Evolutionary conservation across 30 jellyfish, hydroid and myxozoan genomes (phyloP).

Genomic region (Turritopsis rubra): DNA sequence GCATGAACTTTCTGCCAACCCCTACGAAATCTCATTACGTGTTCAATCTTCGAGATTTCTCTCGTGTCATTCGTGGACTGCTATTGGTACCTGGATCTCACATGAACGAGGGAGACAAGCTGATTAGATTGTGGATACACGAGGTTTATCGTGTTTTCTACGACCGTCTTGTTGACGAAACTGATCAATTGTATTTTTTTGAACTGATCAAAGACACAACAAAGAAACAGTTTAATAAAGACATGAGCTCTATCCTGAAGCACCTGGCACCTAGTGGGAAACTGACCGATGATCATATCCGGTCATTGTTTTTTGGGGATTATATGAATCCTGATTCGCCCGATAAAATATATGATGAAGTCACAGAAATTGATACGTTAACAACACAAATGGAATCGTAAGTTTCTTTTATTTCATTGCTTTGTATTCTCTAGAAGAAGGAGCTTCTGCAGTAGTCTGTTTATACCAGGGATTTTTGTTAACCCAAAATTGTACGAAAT

Average conservation of each 20-base stretch:
- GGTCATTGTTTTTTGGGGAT: conserved; percentile 98
- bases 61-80: conserved; percentile 93
- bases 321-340: conserved; percentile 70
- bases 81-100: conserved; percentile 87
- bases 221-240: conserved; percentile 79
- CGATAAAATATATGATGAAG: conserved; percentile 78
- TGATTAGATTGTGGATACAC: conserved; percentile 93
- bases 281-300: conserved; percentile 66
- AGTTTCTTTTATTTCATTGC: conserved; percentile 15
- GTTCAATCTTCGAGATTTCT: conserved; percentile 88
- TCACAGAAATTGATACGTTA: conserved; percentile 66
- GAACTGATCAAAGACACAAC: conserved; percentile 60
- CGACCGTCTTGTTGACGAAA: conserved; percentile 87
- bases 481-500: too few relatives aligned
- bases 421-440: not conserved
- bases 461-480: not conserved
- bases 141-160: conserved; percentile 95
- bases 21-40: conserved; percentile 97
- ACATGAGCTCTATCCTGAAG: conserved; percentile 51
- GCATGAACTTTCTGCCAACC: conserved; percentile 84
- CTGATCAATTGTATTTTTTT: conserved; percentile 82
- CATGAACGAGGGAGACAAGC: conserved; percentile 80
- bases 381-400: conserved; percentile 86
- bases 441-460: not conserved
- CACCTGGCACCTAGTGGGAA: conserved; percentile 83